Evolutionary conservation across 2,888 invertebrate species (phyloP).

Genomic region (Thysanoteuthis rhombus): DNA sequence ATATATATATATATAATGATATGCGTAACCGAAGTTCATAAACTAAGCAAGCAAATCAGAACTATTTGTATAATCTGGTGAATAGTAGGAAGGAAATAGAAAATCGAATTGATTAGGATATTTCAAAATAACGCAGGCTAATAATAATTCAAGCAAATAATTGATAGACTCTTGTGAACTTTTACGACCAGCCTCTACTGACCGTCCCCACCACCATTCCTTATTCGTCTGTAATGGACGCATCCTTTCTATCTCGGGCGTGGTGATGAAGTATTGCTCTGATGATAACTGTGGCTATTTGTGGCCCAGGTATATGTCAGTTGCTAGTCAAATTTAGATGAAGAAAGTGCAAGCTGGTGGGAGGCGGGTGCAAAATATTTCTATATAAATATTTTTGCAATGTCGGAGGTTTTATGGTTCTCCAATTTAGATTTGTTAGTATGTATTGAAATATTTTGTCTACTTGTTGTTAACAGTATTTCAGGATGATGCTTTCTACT

Average conservation of each 20-base stretch:
- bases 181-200: background rate
- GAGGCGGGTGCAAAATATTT: background rate
- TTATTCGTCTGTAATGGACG: background rate
- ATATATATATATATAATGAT: background rate
- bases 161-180: slow-evolving; percentile 12
- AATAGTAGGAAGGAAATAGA: background rate
- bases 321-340: slow-evolving; percentile 12
- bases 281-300: background rate
- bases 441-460: background rate
- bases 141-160: slow-evolving; percentile 12
- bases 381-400: background rate
- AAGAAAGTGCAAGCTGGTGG: background rate
- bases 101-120: background rate
- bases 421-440: background rate
- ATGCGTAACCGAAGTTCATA: background rate
- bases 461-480: no score
- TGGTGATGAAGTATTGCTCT: background rate
- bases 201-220: background rate
- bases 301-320: slow-evolving; percentile 12
- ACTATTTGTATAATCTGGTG: background rate
- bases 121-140: background rate
- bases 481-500: no score
- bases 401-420: background rate
- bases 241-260: background rate
- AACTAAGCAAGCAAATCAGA: background rate